Evolutionary conservation across 1,140 invertebrate species (phyloP).

Genomic region (Neelides sp.): DNA sequence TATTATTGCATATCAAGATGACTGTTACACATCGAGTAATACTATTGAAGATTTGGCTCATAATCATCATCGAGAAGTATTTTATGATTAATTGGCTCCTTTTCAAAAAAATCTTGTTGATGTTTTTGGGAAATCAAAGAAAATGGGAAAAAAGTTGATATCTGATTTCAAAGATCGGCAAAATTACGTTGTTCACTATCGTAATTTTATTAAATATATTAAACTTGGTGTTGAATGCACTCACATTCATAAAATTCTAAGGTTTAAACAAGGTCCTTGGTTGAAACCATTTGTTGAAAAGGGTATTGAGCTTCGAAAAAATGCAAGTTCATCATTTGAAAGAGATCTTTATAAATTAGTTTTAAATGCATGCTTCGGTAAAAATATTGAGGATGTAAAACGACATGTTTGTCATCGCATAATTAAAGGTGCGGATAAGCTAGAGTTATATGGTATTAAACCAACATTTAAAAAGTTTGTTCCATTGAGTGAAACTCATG

Average conservation of each 20-base stretch:
- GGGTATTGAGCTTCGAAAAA: conserved; percentile 30
- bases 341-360: conserved; percentile 40
- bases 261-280: conserved; percentile 11
- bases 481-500: conserved; percentile 35
- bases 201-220: conserved; percentile 5
- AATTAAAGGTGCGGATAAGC: conserved; percentile 24
- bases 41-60: no score
- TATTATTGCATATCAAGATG: no score
- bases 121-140: neutral
- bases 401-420: conserved; percentile 33
- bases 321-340: conserved; percentile 36
- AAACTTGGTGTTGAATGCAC: conserved; percentile 5
- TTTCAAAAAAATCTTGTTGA: conserved; percentile 8
- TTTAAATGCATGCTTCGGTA: conserved; percentile 39
- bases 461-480: conserved; percentile 33
- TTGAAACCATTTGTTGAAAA: conserved; percentile 13
- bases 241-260: conserved; percentile 14
- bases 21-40: no score
- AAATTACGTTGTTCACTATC: conserved; percentile 17
- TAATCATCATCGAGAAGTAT: conserved; percentile 32
- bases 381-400: conserved; percentile 38
- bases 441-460: conserved; percentile 14
- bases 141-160: neutral
- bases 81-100: conserved; percentile 1
- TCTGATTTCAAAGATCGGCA: conserved; percentile 6